A percentile compares a stretch with the other conserved stretches of the same genome.
Conservation (phyloP, 2,888 invertebrate species). For the Tetanocera ferruginea region DNA sequence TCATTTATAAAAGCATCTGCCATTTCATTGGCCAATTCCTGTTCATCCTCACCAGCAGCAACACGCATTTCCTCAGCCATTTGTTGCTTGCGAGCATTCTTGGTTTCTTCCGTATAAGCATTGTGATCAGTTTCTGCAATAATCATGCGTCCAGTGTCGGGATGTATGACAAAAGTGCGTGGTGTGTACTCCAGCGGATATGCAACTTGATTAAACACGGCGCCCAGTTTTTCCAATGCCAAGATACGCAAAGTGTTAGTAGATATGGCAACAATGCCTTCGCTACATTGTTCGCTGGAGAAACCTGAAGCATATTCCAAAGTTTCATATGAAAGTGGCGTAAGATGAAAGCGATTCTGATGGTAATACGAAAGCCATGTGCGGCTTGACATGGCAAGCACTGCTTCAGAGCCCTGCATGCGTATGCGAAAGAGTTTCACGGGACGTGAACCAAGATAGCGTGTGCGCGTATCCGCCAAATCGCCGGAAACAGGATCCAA, state of each 20-base stretch:
- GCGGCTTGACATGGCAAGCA: constrained; percentile 96
- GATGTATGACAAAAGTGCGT: constrained; percentile 92
- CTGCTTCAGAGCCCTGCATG: constrained; percentile 97
- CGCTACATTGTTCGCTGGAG: constrained; percentile 96
- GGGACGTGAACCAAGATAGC: constrained; percentile 95
- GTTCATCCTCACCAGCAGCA: constrained; percentile 96
- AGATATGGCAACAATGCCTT: constrained; percentile 99
- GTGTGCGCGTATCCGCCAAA: constrained; percentile 95
- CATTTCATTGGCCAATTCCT: constrained; percentile 96
- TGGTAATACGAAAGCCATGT: constrained; percentile 99
- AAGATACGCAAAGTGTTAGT: constrained; percentile 97
- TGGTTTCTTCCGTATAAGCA: constrained; percentile 97
- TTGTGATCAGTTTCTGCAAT: constrained; percentile 98
- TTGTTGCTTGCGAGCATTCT: constrained; percentile 89
- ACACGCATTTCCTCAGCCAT: constrained; percentile 99
- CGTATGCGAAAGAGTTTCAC: constrained; percentile 96
- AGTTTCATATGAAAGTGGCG: constrained; percentile 95
- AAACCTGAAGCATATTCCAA: constrained; percentile 98
- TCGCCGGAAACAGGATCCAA: constrained; percentile 97
- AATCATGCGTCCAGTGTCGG: constrained; percentile 89
- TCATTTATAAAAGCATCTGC: constrained; percentile 97
- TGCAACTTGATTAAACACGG: constrained; percentile 97
- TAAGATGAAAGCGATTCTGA: constrained; percentile 95
- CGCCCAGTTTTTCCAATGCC: constrained; percentile 97
- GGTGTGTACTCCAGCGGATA: constrained; percentile 96